Evolutionary conservation across 2,797 vertebrate genomes (phyloP), one percentile per base, ranked within the genome.

Genomic region (Hypotaenidia philippensis): DNA sequence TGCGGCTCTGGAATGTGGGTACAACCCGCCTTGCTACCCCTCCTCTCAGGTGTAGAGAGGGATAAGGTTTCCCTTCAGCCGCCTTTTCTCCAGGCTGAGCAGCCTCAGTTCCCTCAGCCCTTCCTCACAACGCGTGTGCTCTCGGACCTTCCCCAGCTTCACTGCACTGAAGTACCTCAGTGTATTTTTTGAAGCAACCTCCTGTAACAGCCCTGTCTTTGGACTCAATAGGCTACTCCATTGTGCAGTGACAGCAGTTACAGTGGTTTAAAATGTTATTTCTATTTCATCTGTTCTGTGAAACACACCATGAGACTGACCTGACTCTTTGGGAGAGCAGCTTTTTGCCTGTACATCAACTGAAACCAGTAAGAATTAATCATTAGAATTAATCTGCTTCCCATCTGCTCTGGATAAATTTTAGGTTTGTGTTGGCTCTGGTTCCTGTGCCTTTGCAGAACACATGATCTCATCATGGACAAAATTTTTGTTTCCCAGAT

Each of bases 1-100:
- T 1, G 50, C n/a, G 32, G 50, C 50, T n/a, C 23, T 8, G 52
- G 14, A 9, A 19, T 21, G 9, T 3, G 0, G 15, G 13, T 12
- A 61, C 53, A 2, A 23, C 45, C 45, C 45, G 25, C 22, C 12
- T 47, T 22, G 45, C 45, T 23, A 13, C 22, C 11, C 45, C 45
- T 47, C 45, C 6, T 47, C 36, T 36, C 36, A 47, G 45, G 11
- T 47, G 45, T 23, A 25, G 22, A 47, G 45, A 23, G 45, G 22
- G 13, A 17, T 41, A 41, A 41, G 40, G 40, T 41, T 6, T 41
- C 16, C 40, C 40, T 17, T 41, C 40, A 18, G 40, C 16, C 7
- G 40, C 40, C 40, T 41, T 41, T 41, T 41, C 16, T 41, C 40
- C 40, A 41, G 40, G 40, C 40, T 41, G 40, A 41, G 16, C 40